Evolutionary conservation across 2,888 invertebrate genomes (phyloP).

Genomic region (Elegia similella): DNA sequence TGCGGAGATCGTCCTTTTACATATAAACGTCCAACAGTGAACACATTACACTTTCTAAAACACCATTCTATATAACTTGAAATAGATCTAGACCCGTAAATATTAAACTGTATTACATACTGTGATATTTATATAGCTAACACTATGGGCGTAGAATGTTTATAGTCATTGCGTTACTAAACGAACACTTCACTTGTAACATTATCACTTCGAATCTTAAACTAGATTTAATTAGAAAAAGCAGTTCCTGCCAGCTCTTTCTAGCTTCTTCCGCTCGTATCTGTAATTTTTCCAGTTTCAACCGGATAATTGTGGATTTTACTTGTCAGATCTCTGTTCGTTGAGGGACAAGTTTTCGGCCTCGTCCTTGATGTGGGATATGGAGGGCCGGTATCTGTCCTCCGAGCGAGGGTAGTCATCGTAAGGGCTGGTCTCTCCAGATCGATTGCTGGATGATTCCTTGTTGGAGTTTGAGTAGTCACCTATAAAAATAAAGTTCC

Average conservation of each 20-base stretch:
- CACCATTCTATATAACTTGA: slow-evolving; percentile 63
- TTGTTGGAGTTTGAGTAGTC: slow-evolving; percentile 69
- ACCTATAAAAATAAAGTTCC: slow-evolving; percentile 30
- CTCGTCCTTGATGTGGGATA: slow-evolving; percentile 74
- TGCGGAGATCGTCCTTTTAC: slow-evolving; percentile 57
- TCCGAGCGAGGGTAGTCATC: slow-evolving; percentile 69
- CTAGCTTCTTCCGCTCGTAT: not conserved
- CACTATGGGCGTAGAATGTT: slow-evolving; percentile 31
- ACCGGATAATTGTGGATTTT: slow-evolving; percentile 30
- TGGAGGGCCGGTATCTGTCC: slow-evolving; percentile 66
- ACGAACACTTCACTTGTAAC: slow-evolving; percentile 5
- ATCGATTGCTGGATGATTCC: slow-evolving; percentile 68
- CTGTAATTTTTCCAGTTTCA: slow-evolving; percentile 22
- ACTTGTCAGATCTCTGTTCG: slow-evolving; percentile 76
- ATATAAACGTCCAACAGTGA: slow-evolving; percentile 63
- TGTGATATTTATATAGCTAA: slow-evolving; percentile 41
- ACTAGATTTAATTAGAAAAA: not conserved
- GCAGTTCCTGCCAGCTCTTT: not conserved
- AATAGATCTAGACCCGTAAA: slow-evolving; percentile 78
- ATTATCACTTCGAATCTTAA: not conserved
- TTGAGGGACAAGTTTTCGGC: slow-evolving; percentile 78
- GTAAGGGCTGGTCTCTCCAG: slow-evolving; percentile 71
- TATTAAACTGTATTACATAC: slow-evolving; percentile 60
- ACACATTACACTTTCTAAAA: slow-evolving; percentile 70
- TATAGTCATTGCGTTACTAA: not conserved